phyloP scores from a whole-genome alignment of 2,888 invertebrate genomes.

The Micropterix aruncella region DNA sequence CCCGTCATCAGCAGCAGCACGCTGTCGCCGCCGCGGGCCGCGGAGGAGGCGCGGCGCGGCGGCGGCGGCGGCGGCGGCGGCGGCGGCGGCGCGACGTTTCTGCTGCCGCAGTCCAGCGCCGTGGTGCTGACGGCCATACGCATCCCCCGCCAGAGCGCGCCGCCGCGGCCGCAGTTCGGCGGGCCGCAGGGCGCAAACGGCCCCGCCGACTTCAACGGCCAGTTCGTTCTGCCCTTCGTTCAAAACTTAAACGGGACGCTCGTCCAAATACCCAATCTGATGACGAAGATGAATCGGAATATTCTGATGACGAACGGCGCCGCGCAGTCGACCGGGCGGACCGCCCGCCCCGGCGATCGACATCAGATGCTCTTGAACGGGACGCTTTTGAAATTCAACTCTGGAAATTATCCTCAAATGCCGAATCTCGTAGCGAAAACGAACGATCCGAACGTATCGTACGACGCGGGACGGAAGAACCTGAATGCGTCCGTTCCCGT shows the following conservation, averaged over 20 bases:
- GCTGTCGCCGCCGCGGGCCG: neutral
- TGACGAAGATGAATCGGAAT: slow-evolving; percentile 40
- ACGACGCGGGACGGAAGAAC: slow-evolving; percentile 31
- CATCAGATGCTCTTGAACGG: slow-evolving; percentile 37
- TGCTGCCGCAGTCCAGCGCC: slow-evolving; percentile 37
- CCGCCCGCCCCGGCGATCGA: slow-evolving; percentile 12
- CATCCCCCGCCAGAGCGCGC: slow-evolving; percentile 34
- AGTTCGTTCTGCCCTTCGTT: slow-evolving; percentile 43
- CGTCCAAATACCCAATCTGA: slow-evolving; percentile 46
- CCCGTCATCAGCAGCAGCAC: neutral
- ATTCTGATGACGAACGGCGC: slow-evolving; percentile 26
- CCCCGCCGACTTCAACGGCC: slow-evolving; percentile 35
- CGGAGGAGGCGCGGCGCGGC: slow-evolving; percentile 16
- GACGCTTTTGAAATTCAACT: slow-evolving; percentile 33
- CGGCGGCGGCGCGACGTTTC: slow-evolving; percentile 24
- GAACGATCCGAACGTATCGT: slow-evolving; percentile 26
- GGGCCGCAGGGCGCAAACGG: slow-evolving; percentile 29
- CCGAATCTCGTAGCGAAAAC: slow-evolving; percentile 23
- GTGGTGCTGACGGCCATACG: slow-evolving; percentile 42
- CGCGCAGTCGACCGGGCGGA: slow-evolving; percentile 6
- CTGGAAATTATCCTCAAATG: slow-evolving; percentile 25
- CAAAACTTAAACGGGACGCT: slow-evolving; percentile 43
- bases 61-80: slow-evolving; percentile 24
- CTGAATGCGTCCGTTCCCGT: slow-evolving; percentile 26
- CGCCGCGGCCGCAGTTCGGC: slow-evolving; percentile 14